These are phyloP conservation scores for Fistularia tabacaria DNA, from an alignment of 2,797 vertebrate species.

Conservation along the genomic window DNA sequence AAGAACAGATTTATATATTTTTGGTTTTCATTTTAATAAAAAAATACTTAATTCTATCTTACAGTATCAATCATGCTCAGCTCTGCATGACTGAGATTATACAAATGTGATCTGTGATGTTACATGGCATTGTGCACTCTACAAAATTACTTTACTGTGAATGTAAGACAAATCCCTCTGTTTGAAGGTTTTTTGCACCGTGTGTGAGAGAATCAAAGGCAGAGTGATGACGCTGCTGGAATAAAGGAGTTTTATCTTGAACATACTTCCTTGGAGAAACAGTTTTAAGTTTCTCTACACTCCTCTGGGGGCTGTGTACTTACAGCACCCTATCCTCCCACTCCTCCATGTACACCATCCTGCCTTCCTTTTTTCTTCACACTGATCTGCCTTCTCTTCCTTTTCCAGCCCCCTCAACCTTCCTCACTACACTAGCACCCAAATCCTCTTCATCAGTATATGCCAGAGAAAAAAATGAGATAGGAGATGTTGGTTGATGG, in stretches of 20 bases:
- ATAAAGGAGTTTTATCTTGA: conserved; percentile 64
- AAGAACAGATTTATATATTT: too few species aligned
- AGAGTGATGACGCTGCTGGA: conserved; percentile 58
- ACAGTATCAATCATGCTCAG: too few species aligned
- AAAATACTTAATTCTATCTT: too few species aligned
- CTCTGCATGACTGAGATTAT: too few species aligned
- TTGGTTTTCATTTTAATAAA: too few species aligned
- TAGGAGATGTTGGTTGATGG: conserved; percentile 28
- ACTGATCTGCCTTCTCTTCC: conserved; percentile 48
- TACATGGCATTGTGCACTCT: not conserved
- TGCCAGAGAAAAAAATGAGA: conserved; percentile 32
- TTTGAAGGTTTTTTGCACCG: conserved; percentile 6
- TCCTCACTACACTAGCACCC: conserved; percentile 49
- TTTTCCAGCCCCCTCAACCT: conserved; percentile 58
- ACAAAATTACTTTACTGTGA: not conserved
- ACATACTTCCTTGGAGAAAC: conserved; percentile 61
- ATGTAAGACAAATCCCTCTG: conserved; percentile 14
- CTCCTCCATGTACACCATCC: conserved; percentile 38
- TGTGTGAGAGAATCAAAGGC: conserved; percentile 16
- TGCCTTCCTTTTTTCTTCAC: conserved; percentile 36
- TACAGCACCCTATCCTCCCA: conserved; percentile 49
- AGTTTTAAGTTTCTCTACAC: conserved; percentile 57
- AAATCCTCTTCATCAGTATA: conserved; percentile 63
- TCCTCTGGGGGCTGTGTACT: conserved; percentile 57
- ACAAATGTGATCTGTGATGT: too few species aligned